A percentile compares a stretch with the other conserved stretches of the same genome.
Conservation (phyloP, 2,888 invertebrate species). For the Acrobeloides nanus region DNA sequence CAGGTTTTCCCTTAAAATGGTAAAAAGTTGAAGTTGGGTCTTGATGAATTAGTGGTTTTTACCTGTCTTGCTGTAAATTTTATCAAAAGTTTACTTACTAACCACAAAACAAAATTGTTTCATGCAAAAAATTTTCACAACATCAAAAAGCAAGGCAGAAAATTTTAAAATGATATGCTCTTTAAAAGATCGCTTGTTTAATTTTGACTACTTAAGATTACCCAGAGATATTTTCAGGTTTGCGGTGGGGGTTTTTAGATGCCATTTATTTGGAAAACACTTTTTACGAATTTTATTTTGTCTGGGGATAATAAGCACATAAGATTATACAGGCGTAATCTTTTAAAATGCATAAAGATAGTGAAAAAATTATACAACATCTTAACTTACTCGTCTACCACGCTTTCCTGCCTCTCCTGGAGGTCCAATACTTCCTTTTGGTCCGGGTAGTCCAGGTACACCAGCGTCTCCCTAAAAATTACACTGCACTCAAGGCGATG, state of each 20-base stretch:
- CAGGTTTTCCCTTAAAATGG: too few species aligned
- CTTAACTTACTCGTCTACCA: slow-evolving; percentile 35
- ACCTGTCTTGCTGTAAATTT: too few species aligned
- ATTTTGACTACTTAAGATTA: too few species aligned
- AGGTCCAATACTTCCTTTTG: slow-evolving; percentile 39
- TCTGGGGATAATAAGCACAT: slow-evolving; percentile 15
- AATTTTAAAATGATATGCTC: too few species aligned
- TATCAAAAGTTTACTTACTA: slow-evolving; percentile 23
- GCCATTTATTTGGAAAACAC: too few species aligned
- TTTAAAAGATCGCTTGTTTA: too few species aligned
- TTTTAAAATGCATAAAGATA: slow-evolving; percentile 6
- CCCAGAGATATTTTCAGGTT: too few species aligned
- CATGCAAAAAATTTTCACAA: slow-evolving; percentile 2
- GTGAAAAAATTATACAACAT: slow-evolving; percentile 6
- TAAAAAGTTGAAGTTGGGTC: too few species aligned
- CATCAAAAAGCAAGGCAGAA: slow-evolving; percentile 10
- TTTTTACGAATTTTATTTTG: too few species aligned
- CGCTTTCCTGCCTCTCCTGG: slow-evolving; percentile 40
- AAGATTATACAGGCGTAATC: background rate
- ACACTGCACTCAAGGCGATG: background rate
- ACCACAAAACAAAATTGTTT: slow-evolving; percentile 6
- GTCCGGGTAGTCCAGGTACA: slow-evolving; percentile 36
- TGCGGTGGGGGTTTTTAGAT: too few species aligned
- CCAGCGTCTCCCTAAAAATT: slow-evolving; percentile 39
- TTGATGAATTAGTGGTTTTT: too few species aligned